These are phyloP conservation scores for Oreochromis tanganicae DNA, from an alignment of 2,113 vertebrate genomes.

Conservation along the genomic window DNA sequence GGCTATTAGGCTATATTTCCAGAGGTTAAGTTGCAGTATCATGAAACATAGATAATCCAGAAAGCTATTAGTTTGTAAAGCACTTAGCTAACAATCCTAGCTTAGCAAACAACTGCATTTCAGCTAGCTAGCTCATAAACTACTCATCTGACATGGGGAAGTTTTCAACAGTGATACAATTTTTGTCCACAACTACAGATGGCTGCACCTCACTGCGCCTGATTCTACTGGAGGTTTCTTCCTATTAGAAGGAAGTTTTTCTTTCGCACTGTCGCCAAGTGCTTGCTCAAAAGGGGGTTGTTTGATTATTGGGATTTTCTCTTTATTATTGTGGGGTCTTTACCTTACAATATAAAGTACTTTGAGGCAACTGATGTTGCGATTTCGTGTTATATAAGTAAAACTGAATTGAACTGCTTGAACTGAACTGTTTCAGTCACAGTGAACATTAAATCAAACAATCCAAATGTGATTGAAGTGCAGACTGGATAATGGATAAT, in stretches of 20 bases:
- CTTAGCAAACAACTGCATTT: not conserved
- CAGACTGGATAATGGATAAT: not conserved
- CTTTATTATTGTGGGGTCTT: not conserved
- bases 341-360: not conserved
- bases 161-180: not conserved
- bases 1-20: not conserved
- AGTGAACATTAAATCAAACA: not conserved
- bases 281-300: not conserved
- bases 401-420: not conserved
- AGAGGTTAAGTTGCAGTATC: not conserved
- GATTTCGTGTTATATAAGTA: not conserved
- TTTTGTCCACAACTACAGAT: not conserved
- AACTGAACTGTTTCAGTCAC: not conserved
- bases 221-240: not conserved
- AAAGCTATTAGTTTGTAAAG: not conserved
- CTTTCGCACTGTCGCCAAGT: not conserved
- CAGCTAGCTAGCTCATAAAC: not conserved
- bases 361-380: not conserved
- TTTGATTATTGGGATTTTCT: not conserved
- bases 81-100: not conserved
- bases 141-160: not conserved
- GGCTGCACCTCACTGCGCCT: not conserved
- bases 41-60: not conserved
- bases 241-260: not conserved
- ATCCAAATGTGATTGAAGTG: not conserved